Evolutionary conservation across 2,113 vertebrate species (phyloP).

Genomic region (Python bivittatus): DNA sequence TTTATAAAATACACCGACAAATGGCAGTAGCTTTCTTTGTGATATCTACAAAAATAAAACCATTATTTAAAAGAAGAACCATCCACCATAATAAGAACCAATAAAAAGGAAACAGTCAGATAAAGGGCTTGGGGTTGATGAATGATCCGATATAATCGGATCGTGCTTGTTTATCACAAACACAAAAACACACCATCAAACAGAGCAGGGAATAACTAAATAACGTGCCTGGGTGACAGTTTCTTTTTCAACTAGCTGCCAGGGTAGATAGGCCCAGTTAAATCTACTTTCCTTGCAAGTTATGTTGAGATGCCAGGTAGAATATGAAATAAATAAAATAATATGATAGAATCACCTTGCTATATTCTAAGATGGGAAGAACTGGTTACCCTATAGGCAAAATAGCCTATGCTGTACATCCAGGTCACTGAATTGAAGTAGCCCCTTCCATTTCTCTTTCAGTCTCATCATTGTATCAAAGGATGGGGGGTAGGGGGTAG

Average conservation of each 20-base stretch:
- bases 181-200: conserved; percentile 40
- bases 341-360: neutral
- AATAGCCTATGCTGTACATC: neutral
- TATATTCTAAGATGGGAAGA: neutral
- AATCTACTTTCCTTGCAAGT: conserved; percentile 44
- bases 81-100: conserved; percentile 23
- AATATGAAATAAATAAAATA: conserved; percentile 26
- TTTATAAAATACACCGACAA: conserved; percentile 17
- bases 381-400: neutral
- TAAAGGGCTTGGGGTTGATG: conserved; percentile 18
- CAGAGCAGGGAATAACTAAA: conserved; percentile 15
- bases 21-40: conserved; percentile 4
- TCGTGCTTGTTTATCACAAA: conserved; percentile 38
- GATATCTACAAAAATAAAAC: conserved; percentile 28
- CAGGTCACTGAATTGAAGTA: neutral
- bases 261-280: conserved; percentile 23
- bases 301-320: conserved; percentile 2
- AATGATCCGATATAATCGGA: conserved; percentile 36
- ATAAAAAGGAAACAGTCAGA: conserved; percentile 20
- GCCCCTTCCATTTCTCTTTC: neutral
- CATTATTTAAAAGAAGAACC: conserved; percentile 26
- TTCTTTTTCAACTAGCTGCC: conserved; percentile 43
- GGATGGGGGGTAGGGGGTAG: neutral
- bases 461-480: neutral
- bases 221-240: conserved; percentile 34